Conservation (phyloP, 2,888 invertebrate genomes). For the Hemaris fuciformis region DNA sequence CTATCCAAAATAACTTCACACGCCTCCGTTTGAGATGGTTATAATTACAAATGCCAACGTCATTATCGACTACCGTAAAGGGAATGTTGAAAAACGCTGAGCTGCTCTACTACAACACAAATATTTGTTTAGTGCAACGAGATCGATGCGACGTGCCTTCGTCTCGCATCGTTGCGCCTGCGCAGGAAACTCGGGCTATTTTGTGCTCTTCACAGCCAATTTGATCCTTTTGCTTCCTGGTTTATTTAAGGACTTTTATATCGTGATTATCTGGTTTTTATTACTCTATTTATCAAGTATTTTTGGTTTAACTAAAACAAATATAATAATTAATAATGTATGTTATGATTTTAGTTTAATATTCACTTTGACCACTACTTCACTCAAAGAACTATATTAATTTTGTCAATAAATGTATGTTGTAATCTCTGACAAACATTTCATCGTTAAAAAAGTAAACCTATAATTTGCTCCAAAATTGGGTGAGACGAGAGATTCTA, state of each 20-base stretch:
- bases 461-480: no score
- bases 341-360: no score
- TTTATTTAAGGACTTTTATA: constrained; percentile 30
- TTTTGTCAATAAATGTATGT: no score
- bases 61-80: constrained; percentile 26
- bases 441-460: no score
- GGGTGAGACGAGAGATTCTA: no score
- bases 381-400: no score
- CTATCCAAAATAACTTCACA: constrained; percentile 11
- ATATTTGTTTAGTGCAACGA: constrained; percentile 61
- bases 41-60: constrained; percentile 23
- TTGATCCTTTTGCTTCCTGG: constrained; percentile 44
- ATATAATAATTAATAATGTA: no score
- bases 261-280: not conserved
- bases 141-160: constrained; percentile 52
- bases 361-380: no score
- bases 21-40: constrained; percentile 11
- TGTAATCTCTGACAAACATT: no score
- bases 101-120: constrained; percentile 47
- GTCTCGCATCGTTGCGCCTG: constrained; percentile 43
- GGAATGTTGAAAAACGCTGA: constrained; percentile 44
- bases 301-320: no score
- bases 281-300: not conserved
- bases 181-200: constrained; percentile 51
- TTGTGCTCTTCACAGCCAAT: constrained; percentile 38